A percentile compares a stretch with the other conserved stretches of the same genome.
phyloP scores from a whole-genome alignment of 2,888 invertebrate genomes.

The Eledona agricola region DNA sequence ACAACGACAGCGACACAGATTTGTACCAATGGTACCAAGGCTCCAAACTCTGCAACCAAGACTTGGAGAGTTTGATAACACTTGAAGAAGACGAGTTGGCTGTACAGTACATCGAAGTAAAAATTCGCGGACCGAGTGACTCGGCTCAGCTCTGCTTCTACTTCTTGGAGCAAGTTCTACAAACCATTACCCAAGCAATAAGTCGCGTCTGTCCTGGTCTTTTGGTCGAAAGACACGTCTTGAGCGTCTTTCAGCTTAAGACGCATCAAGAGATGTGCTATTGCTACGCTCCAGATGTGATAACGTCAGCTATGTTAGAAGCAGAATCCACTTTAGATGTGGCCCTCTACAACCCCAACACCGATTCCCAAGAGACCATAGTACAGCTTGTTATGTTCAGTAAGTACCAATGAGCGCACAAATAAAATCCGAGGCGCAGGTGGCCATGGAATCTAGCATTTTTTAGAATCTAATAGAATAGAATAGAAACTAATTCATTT shows the following conservation, averaged over 20 bases:
- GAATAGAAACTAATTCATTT: too few relatives aligned
- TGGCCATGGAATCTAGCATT: too few relatives aligned
- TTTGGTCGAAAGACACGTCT: conserved; percentile 70
- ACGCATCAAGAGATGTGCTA: conserved; percentile 59
- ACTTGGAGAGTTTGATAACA: conserved; percentile 74
- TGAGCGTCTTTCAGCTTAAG: conserved; percentile 69
- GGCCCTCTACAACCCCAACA: conserved; percentile 61
- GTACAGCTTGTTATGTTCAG: conserved; percentile 69
- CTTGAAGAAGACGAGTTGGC: conserved; percentile 65
- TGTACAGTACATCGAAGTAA: conserved; percentile 69
- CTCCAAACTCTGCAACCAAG: conserved; percentile 73
- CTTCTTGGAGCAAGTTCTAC: conserved; percentile 73
- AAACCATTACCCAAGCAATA: conserved; percentile 70
- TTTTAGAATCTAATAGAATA: too few relatives aligned
- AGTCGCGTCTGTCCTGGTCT: conserved; percentile 74
- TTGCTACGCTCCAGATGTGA: conserved; percentile 59
- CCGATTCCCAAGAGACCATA: conserved; percentile 66
- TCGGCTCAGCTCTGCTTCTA: conserved; percentile 70
- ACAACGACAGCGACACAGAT: conserved; percentile 69
- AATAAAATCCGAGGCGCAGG: too few relatives aligned
- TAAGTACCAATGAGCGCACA: conserved; percentile 31
- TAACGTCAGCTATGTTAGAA: conserved; percentile 60
- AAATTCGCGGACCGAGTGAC: conserved; percentile 71
- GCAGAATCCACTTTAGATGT: conserved; percentile 61
- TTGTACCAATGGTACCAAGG: conserved; percentile 78